Conservation (phyloP, 1,140 invertebrate species). For the Hestina assimilis region DNA sequence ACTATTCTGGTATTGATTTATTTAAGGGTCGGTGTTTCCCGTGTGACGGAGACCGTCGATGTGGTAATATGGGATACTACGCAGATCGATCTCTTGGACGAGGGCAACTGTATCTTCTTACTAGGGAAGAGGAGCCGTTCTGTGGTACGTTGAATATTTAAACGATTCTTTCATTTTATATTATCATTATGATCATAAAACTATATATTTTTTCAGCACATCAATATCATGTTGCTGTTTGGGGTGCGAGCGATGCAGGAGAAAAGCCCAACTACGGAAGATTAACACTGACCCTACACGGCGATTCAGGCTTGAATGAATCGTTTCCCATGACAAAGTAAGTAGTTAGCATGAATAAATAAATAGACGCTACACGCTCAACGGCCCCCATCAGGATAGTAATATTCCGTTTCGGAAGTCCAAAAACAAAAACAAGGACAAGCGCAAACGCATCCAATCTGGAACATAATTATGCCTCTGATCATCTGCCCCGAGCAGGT, state of each 20-base stretch:
- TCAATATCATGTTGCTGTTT: conserved; percentile 91
- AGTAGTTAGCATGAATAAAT: no score
- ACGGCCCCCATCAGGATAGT: no score
- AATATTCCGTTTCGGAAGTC: no score
- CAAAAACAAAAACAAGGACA: no score
- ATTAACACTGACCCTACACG: conserved; percentile 89
- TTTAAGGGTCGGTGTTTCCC: conserved; percentile 80
- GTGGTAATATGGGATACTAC: conserved; percentile 97
- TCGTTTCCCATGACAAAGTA: conserved; percentile 93
- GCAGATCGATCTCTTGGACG: conserved; percentile 88
- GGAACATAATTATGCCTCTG: no score
- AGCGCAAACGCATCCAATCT: no score
- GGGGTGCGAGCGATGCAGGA: conserved; percentile 85
- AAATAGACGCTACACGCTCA: no score
- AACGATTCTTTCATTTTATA: no score
- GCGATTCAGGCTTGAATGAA: conserved; percentile 90
- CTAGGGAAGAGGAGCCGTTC: conserved; percentile 94
- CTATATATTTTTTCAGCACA: conserved; percentile 83
- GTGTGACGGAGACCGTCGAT: conserved; percentile 80
- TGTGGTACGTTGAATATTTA: no score
- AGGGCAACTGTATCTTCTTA: conserved; percentile 91
- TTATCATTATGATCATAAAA: no score
- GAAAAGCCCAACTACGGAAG: conserved; percentile 86
- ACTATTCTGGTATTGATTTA: neutral
- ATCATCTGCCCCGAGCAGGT: no score